Evolutionary conservation across 2,888 invertebrate species (phyloP), one percentile per base, ranked within the genome.

Genomic region (Marasmarcha lunaedactyla): DNA sequence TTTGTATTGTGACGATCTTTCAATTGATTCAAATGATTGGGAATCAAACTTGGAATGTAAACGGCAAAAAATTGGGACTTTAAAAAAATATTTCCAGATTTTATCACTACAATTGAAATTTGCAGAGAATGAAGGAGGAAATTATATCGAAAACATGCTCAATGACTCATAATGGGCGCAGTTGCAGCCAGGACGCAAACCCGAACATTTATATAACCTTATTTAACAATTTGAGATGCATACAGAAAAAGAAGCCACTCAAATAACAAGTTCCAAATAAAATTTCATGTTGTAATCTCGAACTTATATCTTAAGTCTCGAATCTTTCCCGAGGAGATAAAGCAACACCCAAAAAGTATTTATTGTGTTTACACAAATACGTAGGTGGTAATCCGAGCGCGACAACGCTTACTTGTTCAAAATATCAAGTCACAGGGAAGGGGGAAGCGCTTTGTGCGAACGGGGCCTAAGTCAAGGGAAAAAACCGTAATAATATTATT

Each of bases 301-400:
- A 42, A 42, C 12, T 12, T 47, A 54, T 55, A 66, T 65, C 64
- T 65, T 47, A 55, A 59, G 76, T 74, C 73, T 68, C 41, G 44
- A 47, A 69, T 71, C 71, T 63, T 46, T 55, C 52, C 53, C 54
- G 50, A 49, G 43, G 36, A 63, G 66, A 76, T 70, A 72, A 74
- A 64, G 62, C 52, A 57, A 50, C 52, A 43, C 35, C 45, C 62
- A 76, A 78, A 78, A 77, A 74, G 66, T 68, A 76, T 74, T 77
- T 72, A 81, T 83, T 81, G 77, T 81, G 78, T 83, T 81, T 81
- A 77, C 68, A 73, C 72, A 77, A 81, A 79, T 73, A 73, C 72
- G 81, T 81, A 74, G 78, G 78, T 72, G 79, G 83, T 81, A 83
- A 83, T 70, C 67, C 59, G 77, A 79, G 71, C 45, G 54, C 59